These are phyloP conservation scores for Chauna torquata DNA, from an alignment of 2,113 vertebrate genomes.

Conservation along the genomic window DNA sequence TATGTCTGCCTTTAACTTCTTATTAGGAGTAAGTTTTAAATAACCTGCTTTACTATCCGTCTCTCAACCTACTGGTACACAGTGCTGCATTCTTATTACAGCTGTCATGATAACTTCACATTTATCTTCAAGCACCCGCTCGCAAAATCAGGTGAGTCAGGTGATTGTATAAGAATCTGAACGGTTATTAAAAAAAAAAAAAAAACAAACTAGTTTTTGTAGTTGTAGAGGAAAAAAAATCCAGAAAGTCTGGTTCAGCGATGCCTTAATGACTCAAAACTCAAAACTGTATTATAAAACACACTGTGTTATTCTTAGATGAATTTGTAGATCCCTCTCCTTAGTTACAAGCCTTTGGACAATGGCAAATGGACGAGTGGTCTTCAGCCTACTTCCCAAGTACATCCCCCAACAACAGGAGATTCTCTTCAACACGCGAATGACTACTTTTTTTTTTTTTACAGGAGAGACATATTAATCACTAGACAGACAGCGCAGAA, in stretches of 20 bases:
- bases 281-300: neutral
- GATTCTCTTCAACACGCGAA: neutral
- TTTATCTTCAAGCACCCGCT: neutral
- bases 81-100: neutral
- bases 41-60: neutral
- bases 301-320: neutral
- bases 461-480: neutral
- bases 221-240: neutral
- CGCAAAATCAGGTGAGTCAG: neutral
- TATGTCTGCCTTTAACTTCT: neutral
- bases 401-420: neutral
- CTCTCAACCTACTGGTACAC: neutral
- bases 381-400: neutral
- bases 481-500: neutral
- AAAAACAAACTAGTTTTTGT: neutral
- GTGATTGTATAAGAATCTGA: neutral
- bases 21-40: neutral
- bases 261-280: neutral
- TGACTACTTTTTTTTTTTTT: neutral
- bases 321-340: neutral
- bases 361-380: accelerated
- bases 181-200: no score
- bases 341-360: neutral
- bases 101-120: neutral
- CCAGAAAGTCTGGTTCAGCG: neutral